These are phyloP conservation scores for Chionis minor DNA, from an alignment of 2,113 vertebrate genomes.

Conservation along the genomic window DNA sequence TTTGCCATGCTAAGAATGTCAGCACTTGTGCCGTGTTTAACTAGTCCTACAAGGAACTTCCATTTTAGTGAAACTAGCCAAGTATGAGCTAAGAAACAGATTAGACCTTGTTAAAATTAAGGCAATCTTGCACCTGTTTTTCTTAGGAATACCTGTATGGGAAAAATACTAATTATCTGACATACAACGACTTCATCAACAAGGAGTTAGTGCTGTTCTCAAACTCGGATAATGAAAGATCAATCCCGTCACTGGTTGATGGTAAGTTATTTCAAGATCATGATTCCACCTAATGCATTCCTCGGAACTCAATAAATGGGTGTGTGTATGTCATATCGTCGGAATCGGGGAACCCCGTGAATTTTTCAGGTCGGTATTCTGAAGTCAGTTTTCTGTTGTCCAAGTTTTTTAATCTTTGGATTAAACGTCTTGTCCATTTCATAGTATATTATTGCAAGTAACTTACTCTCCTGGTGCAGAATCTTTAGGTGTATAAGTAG, in stretches of 20 bases:
- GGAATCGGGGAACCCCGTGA: background rate
- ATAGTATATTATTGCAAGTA: background rate
- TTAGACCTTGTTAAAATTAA: background rate
- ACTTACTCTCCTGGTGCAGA: background rate
- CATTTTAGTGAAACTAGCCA: background rate
- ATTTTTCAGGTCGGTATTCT: background rate
- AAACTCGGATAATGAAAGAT: constrained; percentile 97
- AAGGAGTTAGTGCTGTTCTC: constrained; percentile 97
- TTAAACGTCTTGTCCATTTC: background rate
- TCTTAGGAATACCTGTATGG: constrained; percentile 92
- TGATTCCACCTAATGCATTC: background rate
- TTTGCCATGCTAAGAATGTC: background rate
- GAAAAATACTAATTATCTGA: constrained; percentile 81
- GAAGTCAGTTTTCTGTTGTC: background rate
- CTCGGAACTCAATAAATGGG: background rate
- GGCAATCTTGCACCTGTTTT: background rate
- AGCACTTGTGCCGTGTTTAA: background rate
- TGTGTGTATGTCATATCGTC: background rate
- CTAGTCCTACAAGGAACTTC: background rate
- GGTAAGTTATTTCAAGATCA: constrained; percentile 73
- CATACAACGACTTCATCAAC: constrained; percentile 96
- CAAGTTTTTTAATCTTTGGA: background rate
- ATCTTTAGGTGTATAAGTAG: background rate
- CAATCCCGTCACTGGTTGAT: constrained; percentile 94
- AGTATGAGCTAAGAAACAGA: background rate